Evolutionary conservation across 1,140 invertebrate species (phyloP).

Genomic region (Saxidomus purpurata): DNA sequence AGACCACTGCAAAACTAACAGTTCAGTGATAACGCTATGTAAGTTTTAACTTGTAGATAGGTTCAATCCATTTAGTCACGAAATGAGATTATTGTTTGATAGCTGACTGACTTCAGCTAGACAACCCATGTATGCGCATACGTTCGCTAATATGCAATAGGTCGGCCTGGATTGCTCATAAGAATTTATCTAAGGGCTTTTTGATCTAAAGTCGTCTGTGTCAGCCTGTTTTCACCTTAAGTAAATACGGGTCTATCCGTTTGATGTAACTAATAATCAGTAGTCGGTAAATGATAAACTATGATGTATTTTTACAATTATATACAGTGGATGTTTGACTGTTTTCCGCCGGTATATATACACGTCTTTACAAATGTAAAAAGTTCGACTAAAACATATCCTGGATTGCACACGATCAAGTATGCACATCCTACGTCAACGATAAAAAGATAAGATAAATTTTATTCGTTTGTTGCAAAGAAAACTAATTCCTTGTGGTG

Average conservation of each 20-base stretch:
- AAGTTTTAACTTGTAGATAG: background rate
- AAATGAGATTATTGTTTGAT: conserved; percentile 9
- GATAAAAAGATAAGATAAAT: too few species aligned
- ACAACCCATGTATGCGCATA: conserved; percentile 29
- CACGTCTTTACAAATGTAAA: background rate
- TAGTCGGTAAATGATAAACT: background rate
- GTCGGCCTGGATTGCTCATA: background rate
- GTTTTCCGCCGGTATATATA: too few species aligned
- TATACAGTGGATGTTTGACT: too few species aligned
- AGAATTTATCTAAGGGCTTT: background rate
- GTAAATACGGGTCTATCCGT: background rate
- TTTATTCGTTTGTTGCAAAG: too few species aligned
- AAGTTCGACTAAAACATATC: background rate
- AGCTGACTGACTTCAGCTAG: background rate
- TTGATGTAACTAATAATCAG: background rate
- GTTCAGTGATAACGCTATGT: background rate
- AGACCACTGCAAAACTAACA: background rate
- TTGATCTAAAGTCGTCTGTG: background rate
- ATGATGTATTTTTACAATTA: too few species aligned
- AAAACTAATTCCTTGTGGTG: too few species aligned
- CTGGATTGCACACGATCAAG: background rate
- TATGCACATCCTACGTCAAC: too few species aligned
- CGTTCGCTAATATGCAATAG: background rate
- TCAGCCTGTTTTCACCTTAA: background rate
- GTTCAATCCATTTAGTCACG: conserved; percentile 31